A percentile compares a stretch with the other conserved stretches of the same genome.
Evolutionary conservation across 92 coral and sea anemone genomes (phyloP).

Genomic region (Bergia sp.): DNA sequence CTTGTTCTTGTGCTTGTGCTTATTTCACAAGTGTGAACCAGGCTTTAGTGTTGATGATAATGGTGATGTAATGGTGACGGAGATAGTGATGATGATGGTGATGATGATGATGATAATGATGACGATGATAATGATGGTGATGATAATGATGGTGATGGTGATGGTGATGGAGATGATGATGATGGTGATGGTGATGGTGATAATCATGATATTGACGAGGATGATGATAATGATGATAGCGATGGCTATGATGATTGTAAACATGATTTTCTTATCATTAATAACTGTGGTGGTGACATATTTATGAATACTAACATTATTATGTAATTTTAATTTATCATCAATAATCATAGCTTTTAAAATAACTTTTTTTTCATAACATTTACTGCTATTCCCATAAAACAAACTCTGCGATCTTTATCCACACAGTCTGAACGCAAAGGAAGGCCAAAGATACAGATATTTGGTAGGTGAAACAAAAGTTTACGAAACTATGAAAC

Average conservation of each 20-base stretch:
- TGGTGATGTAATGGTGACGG: not conserved
- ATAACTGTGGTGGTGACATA: not conserved
- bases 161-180: not conserved
- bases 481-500: not conserved
- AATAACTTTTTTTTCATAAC: not conserved
- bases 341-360: too few relatives aligned
- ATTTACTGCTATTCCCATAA: not conserved
- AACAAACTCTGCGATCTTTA: not conserved
- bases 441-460: constrained; percentile 47
- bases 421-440: constrained; percentile 54
- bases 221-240: not conserved
- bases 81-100: not conserved
- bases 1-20: too few relatives aligned
- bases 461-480: constrained; percentile 51
- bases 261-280: not conserved
- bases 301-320: not conserved
- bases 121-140: not conserved
- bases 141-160: not conserved
- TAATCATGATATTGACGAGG: not conserved
- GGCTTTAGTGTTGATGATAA: too few relatives aligned
- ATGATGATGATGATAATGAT: not conserved
- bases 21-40: too few relatives aligned
- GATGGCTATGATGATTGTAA: not conserved
- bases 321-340: not conserved
- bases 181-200: not conserved